phyloP scores from a whole-genome alignment of 1,140 invertebrate genomes.

The Lamellibrachia luymesi region DNA sequence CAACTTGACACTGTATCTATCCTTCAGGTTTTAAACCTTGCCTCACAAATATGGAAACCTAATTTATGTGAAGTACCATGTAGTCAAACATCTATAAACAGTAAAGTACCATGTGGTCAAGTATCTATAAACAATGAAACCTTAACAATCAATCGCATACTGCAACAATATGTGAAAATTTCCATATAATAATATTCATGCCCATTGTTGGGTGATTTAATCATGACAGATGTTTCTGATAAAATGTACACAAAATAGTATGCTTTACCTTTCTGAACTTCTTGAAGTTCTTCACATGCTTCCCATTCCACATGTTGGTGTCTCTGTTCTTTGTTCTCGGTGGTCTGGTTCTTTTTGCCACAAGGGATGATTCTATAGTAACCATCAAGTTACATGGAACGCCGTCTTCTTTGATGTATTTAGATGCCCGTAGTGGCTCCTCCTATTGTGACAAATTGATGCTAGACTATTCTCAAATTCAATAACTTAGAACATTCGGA shows the following conservation, averaged over 20 bases:
- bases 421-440: not conserved
- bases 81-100: too few species aligned
- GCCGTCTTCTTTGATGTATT: not conserved
- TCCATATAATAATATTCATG: not conserved
- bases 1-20: not conserved
- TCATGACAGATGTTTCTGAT: too few species aligned
- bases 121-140: too few species aligned
- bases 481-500: too few species aligned
- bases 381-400: not conserved
- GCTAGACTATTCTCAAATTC: not conserved
- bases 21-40: not conserved
- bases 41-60: not conserved
- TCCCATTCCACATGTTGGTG: slow-evolving; percentile 35
- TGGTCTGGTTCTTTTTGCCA: not conserved
- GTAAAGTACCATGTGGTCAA: too few species aligned
- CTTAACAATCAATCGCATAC: not conserved
- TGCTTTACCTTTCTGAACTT: slow-evolving; percentile 37
- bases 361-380: not conserved
- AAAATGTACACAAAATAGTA: not conserved
- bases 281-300: slow-evolving; percentile 38
- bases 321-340: slow-evolving; percentile 14
- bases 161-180: not conserved
- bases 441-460: not conserved
- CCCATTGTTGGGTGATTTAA: not conserved
- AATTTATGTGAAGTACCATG: too few species aligned